phyloP scores from a whole-genome alignment of 2,797 vertebrate species.

The Eremophila alpestris region DNA sequence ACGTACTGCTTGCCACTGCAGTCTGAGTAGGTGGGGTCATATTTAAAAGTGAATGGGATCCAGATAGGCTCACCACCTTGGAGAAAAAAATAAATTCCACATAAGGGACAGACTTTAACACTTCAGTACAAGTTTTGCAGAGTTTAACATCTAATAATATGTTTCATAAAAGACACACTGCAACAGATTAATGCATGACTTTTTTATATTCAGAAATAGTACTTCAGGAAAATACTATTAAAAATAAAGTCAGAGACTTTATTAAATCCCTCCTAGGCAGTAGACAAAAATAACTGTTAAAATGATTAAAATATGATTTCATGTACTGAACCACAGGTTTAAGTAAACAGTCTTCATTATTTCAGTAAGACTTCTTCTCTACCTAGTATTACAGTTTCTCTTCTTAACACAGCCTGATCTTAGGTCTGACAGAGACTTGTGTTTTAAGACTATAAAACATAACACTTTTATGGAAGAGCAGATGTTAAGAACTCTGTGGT shows the following conservation, averaged over 20 bases:
- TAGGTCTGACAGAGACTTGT: neutral
- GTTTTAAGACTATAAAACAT: neutral
- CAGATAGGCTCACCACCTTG: slow-evolving; percentile 97
- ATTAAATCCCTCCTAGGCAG: neutral
- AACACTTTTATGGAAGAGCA: neutral
- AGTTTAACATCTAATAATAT: neutral
- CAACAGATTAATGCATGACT: neutral
- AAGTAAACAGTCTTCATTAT: neutral
- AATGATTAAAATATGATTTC: neutral
- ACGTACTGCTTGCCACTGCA: slow-evolving; percentile 95
- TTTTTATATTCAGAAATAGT: neutral
- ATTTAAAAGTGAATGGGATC: slow-evolving; percentile 93
- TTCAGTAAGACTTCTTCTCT: neutral
- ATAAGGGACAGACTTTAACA: neutral
- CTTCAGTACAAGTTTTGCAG: neutral
- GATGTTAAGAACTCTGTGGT: neutral
- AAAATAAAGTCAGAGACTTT: neutral
- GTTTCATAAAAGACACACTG: neutral
- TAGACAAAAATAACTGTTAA: neutral
- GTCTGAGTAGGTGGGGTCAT: slow-evolving; percentile 86
- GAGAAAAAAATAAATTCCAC: neutral
- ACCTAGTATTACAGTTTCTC: neutral
- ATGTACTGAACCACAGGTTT: neutral
- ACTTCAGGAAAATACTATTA: neutral
- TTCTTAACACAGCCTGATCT: neutral